Base-by-base conservation (phyloP, 2,113 vertebrate genomes). In the Bubalus kerabau region DNA sequence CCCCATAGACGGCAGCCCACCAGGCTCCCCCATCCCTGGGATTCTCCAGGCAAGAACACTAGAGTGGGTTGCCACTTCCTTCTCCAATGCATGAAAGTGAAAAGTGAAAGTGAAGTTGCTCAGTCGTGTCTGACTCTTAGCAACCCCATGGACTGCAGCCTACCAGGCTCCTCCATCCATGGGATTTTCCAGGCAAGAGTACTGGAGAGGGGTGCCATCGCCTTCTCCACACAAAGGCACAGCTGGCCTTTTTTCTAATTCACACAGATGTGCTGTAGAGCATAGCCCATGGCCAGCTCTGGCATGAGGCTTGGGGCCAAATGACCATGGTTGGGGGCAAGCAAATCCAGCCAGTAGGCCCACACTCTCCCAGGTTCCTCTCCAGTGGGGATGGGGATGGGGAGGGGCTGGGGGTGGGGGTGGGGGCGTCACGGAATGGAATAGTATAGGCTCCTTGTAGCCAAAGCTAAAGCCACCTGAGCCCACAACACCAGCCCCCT, bases 401-500 rank as follows among this genome's bases (percentile, higher is more conserved):
- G 7, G 15, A 23, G 14, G 11, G 67, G 59, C 3, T 43, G 54
- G 0, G 2, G 26, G 4, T 15, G 16, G 57, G 30, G 36, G 3
- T 0, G 5, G 19, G 40, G 23, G 12, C 26, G 7, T 15, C 9
- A 82, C 0, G 1, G 16, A 24, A 54, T 3, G 15, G 46, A n/a
- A 50, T 21, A 85, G 28, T 4, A 17, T 74, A 92, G 16, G 10
- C 5, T 84, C 32, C 54, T 40, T 14, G 2, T 7, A 48, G 43
- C 57, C 19, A 32, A 46, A 82, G 21, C 19, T 40, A 54, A 46
- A 48, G 5, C 12, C 11, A 30, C 54, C 43, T n/a, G 23, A 30
- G 12, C 4, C 13, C n/a, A 80, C 40, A 8, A 1, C 0, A 0
- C 19, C 57, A 54, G 30, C 24, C 16, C 52, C 11, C 32, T 30